A percentile compares a stretch with the other conserved stretches of the same genome.
Conservation (phyloP, 2,888 invertebrate genomes). For the Plebejus argus region DNA sequence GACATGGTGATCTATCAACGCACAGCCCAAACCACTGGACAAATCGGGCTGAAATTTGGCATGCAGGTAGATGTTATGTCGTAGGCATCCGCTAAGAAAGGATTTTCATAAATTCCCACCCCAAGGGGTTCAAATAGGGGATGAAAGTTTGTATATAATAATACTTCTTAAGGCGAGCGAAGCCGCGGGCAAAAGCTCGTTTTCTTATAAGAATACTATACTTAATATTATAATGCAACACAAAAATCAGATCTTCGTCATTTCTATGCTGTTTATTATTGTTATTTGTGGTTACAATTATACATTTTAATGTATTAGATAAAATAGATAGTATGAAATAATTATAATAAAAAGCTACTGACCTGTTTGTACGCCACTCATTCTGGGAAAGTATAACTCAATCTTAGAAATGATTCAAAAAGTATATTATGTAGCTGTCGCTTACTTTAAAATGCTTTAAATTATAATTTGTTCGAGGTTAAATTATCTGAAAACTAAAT, state of each 20-base stretch:
- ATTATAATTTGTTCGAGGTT: not conserved
- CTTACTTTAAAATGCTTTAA: not conserved
- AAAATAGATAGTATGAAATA: not conserved
- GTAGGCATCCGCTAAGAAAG: too few relatives aligned
- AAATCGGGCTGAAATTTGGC: too few relatives aligned
- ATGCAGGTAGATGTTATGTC: too few relatives aligned
- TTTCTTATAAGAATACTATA: not conserved
- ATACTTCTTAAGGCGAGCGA: too few relatives aligned
- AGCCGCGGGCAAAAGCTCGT: too few relatives aligned
- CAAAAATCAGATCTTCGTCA: not conserved
- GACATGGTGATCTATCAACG: too few relatives aligned
- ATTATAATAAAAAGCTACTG: slow-evolving; percentile 44
- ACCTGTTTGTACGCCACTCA: slow-evolving; percentile 73
- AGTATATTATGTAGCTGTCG: not conserved
- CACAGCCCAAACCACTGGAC: too few relatives aligned
- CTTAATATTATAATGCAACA: not conserved
- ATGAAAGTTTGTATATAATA: too few relatives aligned
- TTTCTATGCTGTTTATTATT: not conserved
- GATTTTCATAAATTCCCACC: too few relatives aligned
- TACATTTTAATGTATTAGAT: not conserved
- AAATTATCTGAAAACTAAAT: not conserved
- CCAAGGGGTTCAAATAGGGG: too few relatives aligned
- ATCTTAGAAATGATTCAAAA: not conserved
- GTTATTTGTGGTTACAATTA: not conserved
- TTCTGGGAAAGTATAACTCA: slow-evolving; percentile 46